Evolutionary conservation across 2,888 invertebrate genomes (phyloP).

Genomic region (Geotrupes spiniger): DNA sequence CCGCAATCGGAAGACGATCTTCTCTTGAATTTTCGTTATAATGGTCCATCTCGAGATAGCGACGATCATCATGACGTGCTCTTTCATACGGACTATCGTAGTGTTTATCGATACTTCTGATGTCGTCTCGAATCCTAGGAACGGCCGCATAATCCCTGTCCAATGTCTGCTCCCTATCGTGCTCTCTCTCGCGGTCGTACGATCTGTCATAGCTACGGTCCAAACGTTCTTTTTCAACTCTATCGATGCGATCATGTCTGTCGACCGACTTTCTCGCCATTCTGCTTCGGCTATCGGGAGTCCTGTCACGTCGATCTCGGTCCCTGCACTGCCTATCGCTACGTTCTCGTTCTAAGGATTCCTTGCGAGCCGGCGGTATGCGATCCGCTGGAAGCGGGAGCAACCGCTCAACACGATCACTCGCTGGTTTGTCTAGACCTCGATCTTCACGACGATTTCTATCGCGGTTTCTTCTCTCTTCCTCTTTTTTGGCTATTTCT

Average conservation of each 20-base stretch:
- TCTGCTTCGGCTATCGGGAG: slow-evolving; percentile 26
- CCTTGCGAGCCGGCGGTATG: slow-evolving; percentile 47
- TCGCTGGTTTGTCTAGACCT: slow-evolving; percentile 60
- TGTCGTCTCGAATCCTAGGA: slow-evolving; percentile 37
- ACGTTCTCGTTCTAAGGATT: slow-evolving; percentile 54
- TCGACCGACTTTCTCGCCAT: slow-evolving; percentile 34
- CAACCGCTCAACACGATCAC: slow-evolving; percentile 58
- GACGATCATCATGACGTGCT: slow-evolving; percentile 33
- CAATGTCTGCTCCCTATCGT: slow-evolving; percentile 41
- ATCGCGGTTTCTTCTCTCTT: slow-evolving; percentile 55
- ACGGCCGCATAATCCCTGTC: slow-evolving; percentile 40
- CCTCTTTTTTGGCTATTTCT: slow-evolving; percentile 52
- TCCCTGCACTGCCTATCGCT: slow-evolving; percentile 52
- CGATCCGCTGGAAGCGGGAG: slow-evolving; percentile 64
- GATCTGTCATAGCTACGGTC: slow-evolving; percentile 37
- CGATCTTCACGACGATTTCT: slow-evolving; percentile 55
- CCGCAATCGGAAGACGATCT: slow-evolving; percentile 38
- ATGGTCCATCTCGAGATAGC: slow-evolving; percentile 44
- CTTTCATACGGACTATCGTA: slow-evolving; percentile 50
- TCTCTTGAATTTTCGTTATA: slow-evolving; percentile 43
- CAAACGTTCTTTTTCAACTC: slow-evolving; percentile 24
- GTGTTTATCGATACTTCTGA: slow-evolving; percentile 22
- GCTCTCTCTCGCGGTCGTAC: slow-evolving; percentile 41
- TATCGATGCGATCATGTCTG: slow-evolving; percentile 35
- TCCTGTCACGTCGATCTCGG: slow-evolving; percentile 50